Evolutionary conservation across 2,888 invertebrate genomes (phyloP).

Genomic region (Pegoplata infirma): DNA sequence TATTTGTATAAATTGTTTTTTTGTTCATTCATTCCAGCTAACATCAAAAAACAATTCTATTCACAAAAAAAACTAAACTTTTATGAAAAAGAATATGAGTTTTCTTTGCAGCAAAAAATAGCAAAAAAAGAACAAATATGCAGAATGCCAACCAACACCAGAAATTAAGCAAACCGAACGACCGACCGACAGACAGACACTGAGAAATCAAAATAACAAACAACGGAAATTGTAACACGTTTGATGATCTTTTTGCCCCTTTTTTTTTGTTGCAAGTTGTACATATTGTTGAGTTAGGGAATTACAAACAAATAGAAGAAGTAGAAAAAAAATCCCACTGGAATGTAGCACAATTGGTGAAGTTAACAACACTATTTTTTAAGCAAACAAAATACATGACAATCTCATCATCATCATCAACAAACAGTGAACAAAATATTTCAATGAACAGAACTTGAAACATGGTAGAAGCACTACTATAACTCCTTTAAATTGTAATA

Average conservation of each 20-base stretch:
- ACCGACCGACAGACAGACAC: conserved; percentile 33
- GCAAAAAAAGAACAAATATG: conserved; percentile 1
- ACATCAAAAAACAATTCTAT: conserved; percentile 39
- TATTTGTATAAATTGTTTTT: too few species aligned
- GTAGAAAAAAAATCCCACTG: conserved; percentile 34
- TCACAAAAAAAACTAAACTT: conserved; percentile 35
- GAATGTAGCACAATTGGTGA: conserved; percentile 49
- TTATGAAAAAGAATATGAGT: conserved; percentile 8
- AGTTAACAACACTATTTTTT: conserved; percentile 29
- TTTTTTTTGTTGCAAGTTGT: conserved; percentile 8
- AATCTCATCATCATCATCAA: conserved; percentile 29
- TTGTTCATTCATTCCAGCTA: conserved; percentile 26
- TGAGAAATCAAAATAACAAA: conserved; percentile 46
- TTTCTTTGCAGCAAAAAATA: conserved; percentile 27
- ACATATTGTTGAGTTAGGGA: conserved; percentile 13
- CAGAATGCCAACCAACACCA: conserved; percentile 39
- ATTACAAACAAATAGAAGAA: conserved; percentile 13
- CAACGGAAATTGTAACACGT: conserved; percentile 61
- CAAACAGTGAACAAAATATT: not conserved
- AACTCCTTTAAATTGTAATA: too few species aligned
- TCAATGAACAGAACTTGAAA: too few species aligned
- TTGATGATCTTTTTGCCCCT: conserved; percentile 53
- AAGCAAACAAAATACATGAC: conserved; percentile 26
- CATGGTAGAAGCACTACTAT: too few species aligned
- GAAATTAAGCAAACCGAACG: not conserved